Base-by-base conservation (phyloP, 2,888 invertebrate species). In the Lapara coniferarum region DNA sequence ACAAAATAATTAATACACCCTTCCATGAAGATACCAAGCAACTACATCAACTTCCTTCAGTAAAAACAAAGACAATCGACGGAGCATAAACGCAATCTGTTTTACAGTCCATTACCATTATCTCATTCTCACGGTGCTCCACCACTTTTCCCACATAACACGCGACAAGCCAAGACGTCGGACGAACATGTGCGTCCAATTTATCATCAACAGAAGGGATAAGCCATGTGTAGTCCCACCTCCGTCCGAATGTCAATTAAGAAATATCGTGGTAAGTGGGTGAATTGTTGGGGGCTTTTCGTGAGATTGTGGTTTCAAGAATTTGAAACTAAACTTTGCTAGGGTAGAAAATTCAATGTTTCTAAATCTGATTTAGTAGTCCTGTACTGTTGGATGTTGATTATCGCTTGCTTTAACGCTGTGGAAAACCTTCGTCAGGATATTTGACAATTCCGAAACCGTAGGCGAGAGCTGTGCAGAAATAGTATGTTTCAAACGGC, bases 71-170 rank as follows among this genome's bases (percentile, higher is more conserved):
- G 16, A 19, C 7, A 55, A 44, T 46, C 56, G 19, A 49, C 19
- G 25, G 51, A 46, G 14, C 51, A 70, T 51, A 68, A 37, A 68
- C n/a, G 78, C 75, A 78, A 78, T 79, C 80, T 80, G 79, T 77
- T 82, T 77, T 74, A 75, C 82, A 70, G 76, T 75, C 80, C 80
- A 83, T 83, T 83, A 80, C 72, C 74, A 75, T 76, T 79, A 83
- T 85, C 85, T 83, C 82, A 75, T 79, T 81, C 75, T 68, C 75
- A 75, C 77, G 72, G 74, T 80, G 56, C 30, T 30, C 46, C 79
- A 77, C 83, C 82, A 85, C 85, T 87, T 86, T 89, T 91, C 91
- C 88, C 92, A 91, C 88, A 88, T 85, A 85, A 78, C 76, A 76
- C 75, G 74, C 72, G 76, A 75, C 80, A 77, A 75, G 74, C 73